Base-by-base conservation (phyloP, 2,113 vertebrate genomes). In the Notechis scutatus region DNA sequence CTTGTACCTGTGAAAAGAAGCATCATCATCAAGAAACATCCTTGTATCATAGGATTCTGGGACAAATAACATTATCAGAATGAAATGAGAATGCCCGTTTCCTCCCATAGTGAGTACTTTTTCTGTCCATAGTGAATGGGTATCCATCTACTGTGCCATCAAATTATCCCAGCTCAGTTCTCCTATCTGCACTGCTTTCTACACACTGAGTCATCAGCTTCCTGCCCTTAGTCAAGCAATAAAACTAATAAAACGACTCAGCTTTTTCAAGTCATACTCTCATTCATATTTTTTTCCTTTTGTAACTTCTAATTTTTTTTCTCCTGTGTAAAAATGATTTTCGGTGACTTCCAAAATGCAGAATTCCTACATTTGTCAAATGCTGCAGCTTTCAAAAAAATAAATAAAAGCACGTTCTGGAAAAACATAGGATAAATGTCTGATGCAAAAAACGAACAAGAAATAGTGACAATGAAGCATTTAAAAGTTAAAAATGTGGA, bases 181-280 rank as follows among this genome's bases (percentile, higher is more conserved):
- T 92, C 69, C 57, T 92, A 57, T 29, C 50, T 57, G 23, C 91
- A 92, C 90, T 90, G 7, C 29, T 88, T 52, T 95, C 55, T 59
- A 87, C 89, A 94, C 85, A 85, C 69, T 93, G 88, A 95, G 23
- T 96, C 95, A 96, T 55, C 21, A 92, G n/a, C 91, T 95, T 94
- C 59, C 93, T 57, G 87, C 89, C 55, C 69, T 39, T 94, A 2
- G 0, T 59, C 64, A 42, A 91, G 45, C 93, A 96, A 93, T 93
- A 89, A 29, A 26, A 87, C 55, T 95, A 14, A 89, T 50, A 92
- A 64, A n/a, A 88, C 88, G 81, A 45, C 0, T 1, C 61, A 90
- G 47, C 64, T 95, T 89, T 94, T 92, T 87, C 56, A 86, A 90
- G 56, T 93, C 88, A 95, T 55, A 42, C 61, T 47, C 90, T 91